These are phyloP conservation scores for Condylura cristata DNA, from an alignment of 2,113 vertebrate genomes.

Conservation along the genomic window DNA sequence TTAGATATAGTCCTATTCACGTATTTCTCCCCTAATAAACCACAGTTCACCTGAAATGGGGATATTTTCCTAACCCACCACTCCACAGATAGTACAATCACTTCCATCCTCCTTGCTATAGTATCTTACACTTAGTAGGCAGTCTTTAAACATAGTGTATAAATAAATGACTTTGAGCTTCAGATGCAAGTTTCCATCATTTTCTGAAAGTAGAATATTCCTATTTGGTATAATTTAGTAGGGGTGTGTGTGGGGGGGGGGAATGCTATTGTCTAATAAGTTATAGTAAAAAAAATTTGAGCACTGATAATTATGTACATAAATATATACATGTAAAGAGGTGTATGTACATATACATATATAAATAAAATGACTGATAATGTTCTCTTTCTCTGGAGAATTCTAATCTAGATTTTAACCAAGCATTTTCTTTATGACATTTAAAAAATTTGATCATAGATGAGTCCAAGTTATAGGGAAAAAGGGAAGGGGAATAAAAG, in stretches of 20 bases:
- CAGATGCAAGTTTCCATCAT: neutral
- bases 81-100: neutral
- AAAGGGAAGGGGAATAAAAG: conserved; percentile 35
- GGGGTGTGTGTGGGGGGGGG: neutral
- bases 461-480: conserved; percentile 35
- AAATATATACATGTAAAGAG: too few relatives aligned
- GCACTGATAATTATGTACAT: too few relatives aligned
- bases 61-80: neutral
- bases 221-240: neutral
- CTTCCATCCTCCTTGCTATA: neutral
- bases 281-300: too few relatives aligned
- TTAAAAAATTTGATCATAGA: neutral
- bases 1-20: conserved; percentile 33
- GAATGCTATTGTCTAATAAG: neutral
- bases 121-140: neutral
- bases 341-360: too few relatives aligned
- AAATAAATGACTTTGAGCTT: conserved; percentile 14
- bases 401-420: neutral
- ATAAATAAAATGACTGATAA: too few relatives aligned
- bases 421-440: neutral
- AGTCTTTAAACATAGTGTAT: conserved; percentile 11
- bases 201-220: neutral
- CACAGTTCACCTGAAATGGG: conserved; percentile 16
- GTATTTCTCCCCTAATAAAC: conserved; percentile 34
- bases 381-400: neutral